Evolutionary conservation across 23 tunicate genomes (phyloP).

Genomic region (Phallusia fumigata): DNA sequence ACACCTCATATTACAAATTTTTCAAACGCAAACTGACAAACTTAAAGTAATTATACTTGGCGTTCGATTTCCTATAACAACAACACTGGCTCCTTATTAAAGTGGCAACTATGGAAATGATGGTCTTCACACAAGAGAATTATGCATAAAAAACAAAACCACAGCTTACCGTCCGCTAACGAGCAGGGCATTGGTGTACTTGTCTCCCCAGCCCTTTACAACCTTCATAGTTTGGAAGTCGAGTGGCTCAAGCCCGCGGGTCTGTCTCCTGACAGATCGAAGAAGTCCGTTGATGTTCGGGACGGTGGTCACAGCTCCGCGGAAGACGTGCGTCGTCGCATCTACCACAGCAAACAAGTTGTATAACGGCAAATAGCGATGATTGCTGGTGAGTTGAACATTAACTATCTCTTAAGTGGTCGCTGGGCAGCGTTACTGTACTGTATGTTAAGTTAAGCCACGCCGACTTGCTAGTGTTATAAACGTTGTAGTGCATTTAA

Average conservation of each 20-base stretch:
- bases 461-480: too few species aligned
- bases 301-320: not conserved
- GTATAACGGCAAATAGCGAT: too few species aligned
- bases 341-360: not conserved
- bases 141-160: not conserved
- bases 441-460: too few species aligned
- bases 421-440: too few species aligned
- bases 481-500: too few species aligned
- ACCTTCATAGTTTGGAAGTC: conserved; percentile 36
- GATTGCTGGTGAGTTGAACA: not conserved
- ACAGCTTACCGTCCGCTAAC: conserved; percentile 22
- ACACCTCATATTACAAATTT: too few species aligned
- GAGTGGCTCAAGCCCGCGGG: not conserved
- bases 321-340: not conserved
- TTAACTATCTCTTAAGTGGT: not conserved
- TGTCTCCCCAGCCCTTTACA: conserved; percentile 19
- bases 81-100: too few species aligned
- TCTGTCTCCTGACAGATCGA: not conserved
- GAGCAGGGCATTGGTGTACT: conserved; percentile 17
- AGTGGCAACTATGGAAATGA: too few species aligned
- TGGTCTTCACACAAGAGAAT: too few species aligned
- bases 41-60: too few species aligned
- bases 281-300: not conserved
- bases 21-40: too few species aligned
- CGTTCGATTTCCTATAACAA: too few species aligned